Evolutionary conservation across 2,888 invertebrate species (phyloP), one percentile per base, ranked within the genome.

Genomic region (Argyra leucocephala): DNA sequence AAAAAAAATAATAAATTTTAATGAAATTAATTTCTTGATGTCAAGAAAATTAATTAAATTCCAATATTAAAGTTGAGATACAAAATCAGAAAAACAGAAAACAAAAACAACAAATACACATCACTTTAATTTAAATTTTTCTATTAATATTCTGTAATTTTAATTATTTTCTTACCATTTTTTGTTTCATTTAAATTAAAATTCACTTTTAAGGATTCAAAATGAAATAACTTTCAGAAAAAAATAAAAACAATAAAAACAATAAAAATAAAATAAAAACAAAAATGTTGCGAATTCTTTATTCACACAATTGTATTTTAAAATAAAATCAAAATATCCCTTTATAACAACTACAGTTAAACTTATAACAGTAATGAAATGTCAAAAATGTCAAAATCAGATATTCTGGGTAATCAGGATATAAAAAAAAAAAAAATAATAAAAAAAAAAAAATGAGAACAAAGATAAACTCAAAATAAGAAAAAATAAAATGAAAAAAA

Each of bases 311-410:
- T 48, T 18, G 3, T 37, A 37, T 31, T 31, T 31, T 37, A n/a
- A 48, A n/a, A 18, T 18, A 18, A 48, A 48, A 48, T 48, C 48
- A 48, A 18, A 48, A 48, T 48, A 48, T 31, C 10, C 3, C 2
- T 37, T 2, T 18, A 48, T 48, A 48, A 10, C 12, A 31, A 31
- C 12, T 18, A 48, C 12, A 15, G 18, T 48, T 48, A 48, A 48
- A 2, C n/a, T n/a, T n/a, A n/a, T n/a, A n/a, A 18, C 6, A 48
- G 18, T 18, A 31, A 48, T 48, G 5, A 48, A 48, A 48, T 48
- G 48, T 48, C 48, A 48, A 48, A n/a, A 48, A 48, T 48, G 48
- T 48, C 48, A 48, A 48, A 48, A 48, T 48, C 48, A 48, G 48
- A 48, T 48, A 48, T 48, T 48, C 5, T 15, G 9, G 18, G 15